Evolutionary conservation across 2,113 vertebrate species (phyloP).

Genomic region (Coptodon bakossiorum): DNA sequence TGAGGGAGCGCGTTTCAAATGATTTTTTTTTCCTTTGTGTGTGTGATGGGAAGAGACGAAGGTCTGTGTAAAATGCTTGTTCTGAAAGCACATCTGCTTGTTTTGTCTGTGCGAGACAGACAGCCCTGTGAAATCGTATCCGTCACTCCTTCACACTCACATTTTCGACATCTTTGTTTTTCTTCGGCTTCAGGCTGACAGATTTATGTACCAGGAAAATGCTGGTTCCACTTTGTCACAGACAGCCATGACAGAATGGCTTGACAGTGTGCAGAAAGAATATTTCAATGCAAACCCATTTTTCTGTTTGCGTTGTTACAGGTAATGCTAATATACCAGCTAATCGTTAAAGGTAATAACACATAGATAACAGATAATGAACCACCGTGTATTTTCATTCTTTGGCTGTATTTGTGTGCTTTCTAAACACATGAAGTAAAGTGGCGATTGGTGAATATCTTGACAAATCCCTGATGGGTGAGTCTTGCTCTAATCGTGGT

Average conservation of each 20-base stretch:
- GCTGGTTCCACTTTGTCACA: not conserved
- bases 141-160: constrained; percentile 18
- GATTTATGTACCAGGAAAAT: constrained; percentile 33
- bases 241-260: not conserved
- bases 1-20: constrained; percentile 14
- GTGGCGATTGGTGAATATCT: not conserved
- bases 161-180: constrained; percentile 51
- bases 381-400: not conserved
- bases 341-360: not conserved
- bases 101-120: constrained; percentile 32
- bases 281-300: not conserved
- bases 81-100: constrained; percentile 39
- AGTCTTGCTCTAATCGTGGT: not conserved
- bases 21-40: not conserved
- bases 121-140: constrained; percentile 32
- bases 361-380: not conserved
- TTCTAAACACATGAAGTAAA: not conserved
- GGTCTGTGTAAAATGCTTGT: not conserved
- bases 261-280: not conserved
- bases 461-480: not conserved
- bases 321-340: not conserved
- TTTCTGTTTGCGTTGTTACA: not conserved
- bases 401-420: not conserved
- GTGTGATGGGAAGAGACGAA: constrained; percentile 20
- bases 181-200: constrained; percentile 13